phyloP scores from a whole-genome alignment of 2,797 vertebrate genomes.

The Jordanella pulchra region DNA sequence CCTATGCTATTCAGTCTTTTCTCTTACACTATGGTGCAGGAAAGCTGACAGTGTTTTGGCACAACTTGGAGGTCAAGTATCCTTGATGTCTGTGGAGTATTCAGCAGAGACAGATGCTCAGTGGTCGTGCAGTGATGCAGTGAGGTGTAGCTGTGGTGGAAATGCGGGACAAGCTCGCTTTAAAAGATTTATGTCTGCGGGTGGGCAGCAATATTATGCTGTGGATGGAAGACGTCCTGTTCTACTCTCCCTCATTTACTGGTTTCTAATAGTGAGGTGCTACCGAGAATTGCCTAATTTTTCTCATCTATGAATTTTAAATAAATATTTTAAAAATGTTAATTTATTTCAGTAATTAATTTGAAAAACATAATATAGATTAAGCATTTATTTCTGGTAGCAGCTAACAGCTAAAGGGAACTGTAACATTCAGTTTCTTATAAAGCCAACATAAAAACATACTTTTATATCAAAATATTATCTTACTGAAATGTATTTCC shows the following conservation, averaged over 20 bases:
- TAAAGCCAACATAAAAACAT: too few relatives aligned
- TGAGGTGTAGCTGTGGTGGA: conserved; percentile 70
- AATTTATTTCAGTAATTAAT: too few relatives aligned
- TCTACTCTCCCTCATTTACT: conserved; percentile 44
- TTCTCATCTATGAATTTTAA: too few relatives aligned
- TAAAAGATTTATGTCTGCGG: conserved; percentile 73
- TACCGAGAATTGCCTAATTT: conserved; percentile 5
- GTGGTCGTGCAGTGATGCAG: conserved; percentile 71
- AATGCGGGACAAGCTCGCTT: conserved; percentile 67
- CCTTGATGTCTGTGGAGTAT: conserved; percentile 70
- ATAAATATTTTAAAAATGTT: too few relatives aligned
- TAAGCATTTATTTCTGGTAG: too few relatives aligned
- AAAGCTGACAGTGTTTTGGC: conserved; percentile 68
- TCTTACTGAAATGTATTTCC: too few relatives aligned
- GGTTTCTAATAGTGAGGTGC: conserved; percentile 34
- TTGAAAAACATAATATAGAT: too few relatives aligned
- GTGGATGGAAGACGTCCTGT: conserved; percentile 55
- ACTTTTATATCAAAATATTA: too few relatives aligned
- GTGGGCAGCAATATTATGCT: conserved; percentile 62
- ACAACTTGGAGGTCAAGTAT: conserved; percentile 79
- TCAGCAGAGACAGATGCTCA: conserved; percentile 69
- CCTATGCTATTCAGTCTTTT: conserved; percentile 38
- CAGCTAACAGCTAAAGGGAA: too few relatives aligned
- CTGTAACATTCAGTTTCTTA: too few relatives aligned
- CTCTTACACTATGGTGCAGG: conserved; percentile 48